Evolutionary conservation across 2,113 vertebrate species (phyloP).

Genomic region (Sterrhoptilus dennistouni): DNA sequence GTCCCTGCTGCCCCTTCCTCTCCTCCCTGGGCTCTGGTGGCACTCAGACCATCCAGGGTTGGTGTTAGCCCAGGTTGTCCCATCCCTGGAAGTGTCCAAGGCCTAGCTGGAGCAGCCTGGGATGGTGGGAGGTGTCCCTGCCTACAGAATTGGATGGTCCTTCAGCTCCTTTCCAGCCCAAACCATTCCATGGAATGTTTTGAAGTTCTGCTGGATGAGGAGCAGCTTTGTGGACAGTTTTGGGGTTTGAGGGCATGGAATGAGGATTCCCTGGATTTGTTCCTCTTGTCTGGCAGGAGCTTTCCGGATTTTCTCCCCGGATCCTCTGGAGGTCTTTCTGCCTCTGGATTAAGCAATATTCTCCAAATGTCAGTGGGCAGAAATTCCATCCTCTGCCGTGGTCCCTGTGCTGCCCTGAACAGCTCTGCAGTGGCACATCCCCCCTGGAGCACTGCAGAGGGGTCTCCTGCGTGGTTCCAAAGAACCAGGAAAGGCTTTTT

Average conservation of each 20-base stretch:
- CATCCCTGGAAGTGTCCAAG: not conserved
- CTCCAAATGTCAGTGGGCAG: not conserved
- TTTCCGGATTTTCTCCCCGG: not conserved
- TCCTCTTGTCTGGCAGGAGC: not conserved
- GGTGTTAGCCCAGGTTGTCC: not conserved
- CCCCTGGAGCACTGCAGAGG: not conserved
- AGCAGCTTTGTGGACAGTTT: not conserved
- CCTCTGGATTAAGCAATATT: not conserved
- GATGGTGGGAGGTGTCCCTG: not conserved
- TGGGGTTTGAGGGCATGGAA: not conserved
- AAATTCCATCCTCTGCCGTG: not conserved
- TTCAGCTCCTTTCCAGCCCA: not conserved
- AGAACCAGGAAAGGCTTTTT: not conserved
- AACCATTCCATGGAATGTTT: not conserved
- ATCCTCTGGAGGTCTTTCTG: not conserved
- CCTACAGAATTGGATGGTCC: not conserved
- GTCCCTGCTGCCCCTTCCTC: not conserved
- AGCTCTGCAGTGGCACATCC: not conserved
- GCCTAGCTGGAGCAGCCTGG: not conserved
- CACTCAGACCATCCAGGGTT: not conserved
- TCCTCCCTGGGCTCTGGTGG: not conserved
- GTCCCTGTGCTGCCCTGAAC: not conserved
- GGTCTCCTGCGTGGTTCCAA: not conserved
- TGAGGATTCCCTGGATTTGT: not conserved
- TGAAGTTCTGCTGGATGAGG: not conserved